These are phyloP conservation scores for Acipenser transmontanus DNA, from an alignment of 2,797 vertebrate genomes.

Conservation along the genomic window DNA sequence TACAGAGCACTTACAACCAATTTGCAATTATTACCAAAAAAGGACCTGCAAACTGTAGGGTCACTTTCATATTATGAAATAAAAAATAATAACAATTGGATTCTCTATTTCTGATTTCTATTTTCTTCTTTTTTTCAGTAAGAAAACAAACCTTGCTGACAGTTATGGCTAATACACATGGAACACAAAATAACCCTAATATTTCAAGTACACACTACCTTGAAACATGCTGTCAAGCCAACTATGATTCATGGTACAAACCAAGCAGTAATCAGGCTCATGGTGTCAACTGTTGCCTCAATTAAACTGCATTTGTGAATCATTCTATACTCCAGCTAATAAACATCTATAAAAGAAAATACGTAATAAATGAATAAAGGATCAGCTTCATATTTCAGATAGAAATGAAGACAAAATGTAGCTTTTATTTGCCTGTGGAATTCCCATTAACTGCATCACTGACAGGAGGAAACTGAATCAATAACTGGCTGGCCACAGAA, in stretches of 20 bases:
- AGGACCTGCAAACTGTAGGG: not conserved
- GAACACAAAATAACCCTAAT: slow-evolving; percentile 58
- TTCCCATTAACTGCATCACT: slow-evolving; percentile 74
- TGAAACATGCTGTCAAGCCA: too few relatives aligned
- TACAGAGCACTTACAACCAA: slow-evolving; percentile 10
- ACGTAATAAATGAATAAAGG: slow-evolving; percentile 79
- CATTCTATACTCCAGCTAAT: slow-evolving; percentile 76
- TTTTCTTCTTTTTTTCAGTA: not conserved
- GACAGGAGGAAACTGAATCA: slow-evolving; percentile 66
- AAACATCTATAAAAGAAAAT: slow-evolving; percentile 79
- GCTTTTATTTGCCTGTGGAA: slow-evolving; percentile 77
- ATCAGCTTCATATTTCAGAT: slow-evolving; percentile 77
- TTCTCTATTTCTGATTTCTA: not conserved
- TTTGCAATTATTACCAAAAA: not conserved
- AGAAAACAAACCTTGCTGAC: not conserved
- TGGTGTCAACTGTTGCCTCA: slow-evolving; percentile 71
- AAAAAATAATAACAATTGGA: too few relatives aligned
- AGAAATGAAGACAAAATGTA: slow-evolving; percentile 81
- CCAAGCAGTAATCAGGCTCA: slow-evolving; percentile 56
- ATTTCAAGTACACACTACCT: slow-evolving; percentile 48
- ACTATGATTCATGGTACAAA: slow-evolving; percentile 55
- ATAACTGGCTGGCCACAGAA: slow-evolving; percentile 61
- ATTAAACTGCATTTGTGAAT: slow-evolving; percentile 75
- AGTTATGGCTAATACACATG: not conserved
- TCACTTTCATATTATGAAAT: not conserved